Base-by-base conservation (phyloP, 2,113 vertebrate species). In the Nettapus auritus region DNA sequence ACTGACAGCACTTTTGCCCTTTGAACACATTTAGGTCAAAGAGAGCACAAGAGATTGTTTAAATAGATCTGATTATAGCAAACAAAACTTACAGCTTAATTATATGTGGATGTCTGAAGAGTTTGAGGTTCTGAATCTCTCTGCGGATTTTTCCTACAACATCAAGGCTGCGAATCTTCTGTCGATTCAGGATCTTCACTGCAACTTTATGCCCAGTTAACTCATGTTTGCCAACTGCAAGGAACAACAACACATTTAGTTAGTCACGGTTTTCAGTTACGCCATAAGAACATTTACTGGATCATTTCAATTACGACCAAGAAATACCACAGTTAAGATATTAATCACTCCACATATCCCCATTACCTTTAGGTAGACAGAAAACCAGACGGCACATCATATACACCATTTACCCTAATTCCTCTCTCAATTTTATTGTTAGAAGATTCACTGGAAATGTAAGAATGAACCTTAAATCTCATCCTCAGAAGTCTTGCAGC, bases 51-150 rank as follows among this genome's bases (percentile, higher is more conserved):
- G 3, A 80, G 26, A 67, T 70, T 68, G 21, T 15, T 52, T 67
- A 36, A 82, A 56, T 88, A 88, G 69, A 55, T 94, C 97, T 94
- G 4, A 60, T 63, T 57, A 81, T 1, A 83, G 67, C 31, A 95
- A 95, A 89, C 89, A 95, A 89, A 97, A 98, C 99, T 99, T 98
- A 99, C 99, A 99, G 97, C 97, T 99, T 99, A 97, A 99, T 99
- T 97, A 99, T 99, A 95, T 99, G 99, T 83, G 99, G 99, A 95
- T 99, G 99, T 48, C 99, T 98, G 97, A 99, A 99, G 89, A 99
- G 99, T 95, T 99, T 99, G 93, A 99, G 99, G 96, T 99, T 99
- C 98, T 99, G 99, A 93, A 99, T 99, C 93, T 99, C 99, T 78
- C 99, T 97, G 42, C 99, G 99, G 93, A 99, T 99, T 97, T 99